Conservation (phyloP, 2,797 vertebrate species). For the Limosa lapponica region DNA sequence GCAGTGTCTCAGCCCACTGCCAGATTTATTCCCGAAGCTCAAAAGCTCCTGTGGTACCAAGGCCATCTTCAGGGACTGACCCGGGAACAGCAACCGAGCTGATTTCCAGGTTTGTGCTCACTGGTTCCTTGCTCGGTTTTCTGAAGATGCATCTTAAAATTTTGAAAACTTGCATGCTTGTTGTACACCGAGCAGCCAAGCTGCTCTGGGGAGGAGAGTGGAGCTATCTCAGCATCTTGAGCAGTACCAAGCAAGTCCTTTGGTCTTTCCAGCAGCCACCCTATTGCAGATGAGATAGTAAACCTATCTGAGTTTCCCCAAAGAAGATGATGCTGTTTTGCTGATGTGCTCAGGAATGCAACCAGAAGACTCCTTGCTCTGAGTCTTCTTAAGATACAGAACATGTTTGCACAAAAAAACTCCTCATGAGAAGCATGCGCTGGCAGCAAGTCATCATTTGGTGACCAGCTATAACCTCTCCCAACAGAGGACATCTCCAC, state of each 20-base stretch:
- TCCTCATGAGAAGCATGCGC: accelerated
- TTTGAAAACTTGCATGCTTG: accelerated
- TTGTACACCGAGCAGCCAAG: background rate
- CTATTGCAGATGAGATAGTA: background rate
- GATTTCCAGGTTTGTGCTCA: background rate
- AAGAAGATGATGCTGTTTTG: background rate
- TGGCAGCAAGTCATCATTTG: background rate
- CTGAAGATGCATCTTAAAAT: background rate
- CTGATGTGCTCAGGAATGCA: background rate
- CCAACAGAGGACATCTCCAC: background rate
- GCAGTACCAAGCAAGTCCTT: background rate
- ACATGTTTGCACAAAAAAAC: background rate
- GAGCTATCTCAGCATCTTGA: background rate
- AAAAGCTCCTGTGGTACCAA: background rate
- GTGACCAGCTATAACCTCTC: background rate
- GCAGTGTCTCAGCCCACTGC: background rate
- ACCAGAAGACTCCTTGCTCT: background rate
- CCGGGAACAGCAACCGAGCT: background rate
- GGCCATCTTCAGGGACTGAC: background rate
- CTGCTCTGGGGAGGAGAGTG: background rate
- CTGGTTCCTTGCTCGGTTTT: background rate
- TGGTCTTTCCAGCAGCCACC: background rate
- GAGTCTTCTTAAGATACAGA: background rate
- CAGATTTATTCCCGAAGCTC: background rate
- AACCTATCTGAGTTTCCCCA: background rate